Conservation (phyloP, 2,888 invertebrate genomes). For the Pseudoips prasinana region DNA sequence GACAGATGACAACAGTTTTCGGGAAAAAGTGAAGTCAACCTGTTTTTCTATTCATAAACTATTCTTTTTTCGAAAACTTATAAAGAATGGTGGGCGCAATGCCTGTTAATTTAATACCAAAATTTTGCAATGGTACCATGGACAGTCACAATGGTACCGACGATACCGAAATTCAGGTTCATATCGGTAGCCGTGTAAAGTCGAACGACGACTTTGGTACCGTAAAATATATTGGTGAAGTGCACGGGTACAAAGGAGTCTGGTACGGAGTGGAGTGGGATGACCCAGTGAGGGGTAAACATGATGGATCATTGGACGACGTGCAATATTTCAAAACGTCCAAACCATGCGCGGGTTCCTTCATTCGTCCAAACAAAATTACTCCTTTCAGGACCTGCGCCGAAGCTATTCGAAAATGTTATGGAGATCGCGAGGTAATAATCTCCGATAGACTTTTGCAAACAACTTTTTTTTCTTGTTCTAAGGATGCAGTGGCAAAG, state of each 20-base stretch:
- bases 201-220: constrained; percentile 70
- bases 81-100: constrained; percentile 80
- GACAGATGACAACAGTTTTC: constrained; percentile 44
- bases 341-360: constrained; percentile 92
- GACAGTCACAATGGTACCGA: constrained; percentile 75
- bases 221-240: constrained; percentile 89
- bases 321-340: constrained; percentile 90
- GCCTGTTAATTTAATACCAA: constrained; percentile 79
- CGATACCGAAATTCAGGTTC: constrained; percentile 67
- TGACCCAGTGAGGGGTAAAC: constrained; percentile 92
- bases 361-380: constrained; percentile 92
- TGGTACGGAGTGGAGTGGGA: constrained; percentile 99
- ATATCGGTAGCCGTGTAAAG: constrained; percentile 72
- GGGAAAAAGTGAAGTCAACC: constrained; percentile 46
- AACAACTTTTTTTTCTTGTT: constrained; percentile 8
- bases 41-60: constrained; percentile 72
- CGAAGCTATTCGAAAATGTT: constrained; percentile 84
- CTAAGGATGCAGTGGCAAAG: too few relatives aligned
- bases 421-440: constrained; percentile 72
- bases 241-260: constrained; percentile 85
- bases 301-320: constrained; percentile 93
- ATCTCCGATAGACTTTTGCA: too few relatives aligned
- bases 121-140: constrained; percentile 78
- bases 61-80: constrained; percentile 71
- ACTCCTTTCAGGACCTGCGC: constrained; percentile 87